A percentile compares a stretch with the other conserved stretches of the same genome.
phyloP scores from a whole-genome alignment of 2,113 vertebrate species.

The Smithornis capensis region DNA sequence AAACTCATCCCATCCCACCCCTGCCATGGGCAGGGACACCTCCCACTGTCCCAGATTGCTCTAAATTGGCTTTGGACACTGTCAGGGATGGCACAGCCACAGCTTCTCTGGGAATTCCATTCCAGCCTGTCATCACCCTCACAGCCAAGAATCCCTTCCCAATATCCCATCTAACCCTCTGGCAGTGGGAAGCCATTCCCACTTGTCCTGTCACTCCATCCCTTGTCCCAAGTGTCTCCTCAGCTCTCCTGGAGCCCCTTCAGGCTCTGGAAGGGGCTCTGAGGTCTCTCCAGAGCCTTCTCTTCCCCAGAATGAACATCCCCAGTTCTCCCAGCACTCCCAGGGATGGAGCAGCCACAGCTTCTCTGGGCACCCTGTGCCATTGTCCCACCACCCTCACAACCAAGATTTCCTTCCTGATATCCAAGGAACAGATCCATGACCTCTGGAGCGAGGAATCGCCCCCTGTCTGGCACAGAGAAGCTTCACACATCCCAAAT shows the following conservation, averaged over 20 bases:
- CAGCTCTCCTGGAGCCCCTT: too few species aligned
- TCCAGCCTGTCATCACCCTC: too few species aligned
- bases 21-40: neutral
- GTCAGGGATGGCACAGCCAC: neutral
- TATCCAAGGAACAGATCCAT: rapidly evolving
- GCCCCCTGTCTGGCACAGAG: rapidly evolving
- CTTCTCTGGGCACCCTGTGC: neutral
- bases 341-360: neutral
- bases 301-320: too few species aligned
- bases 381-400: neutral
- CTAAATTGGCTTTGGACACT: neutral
- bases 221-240: too few species aligned
- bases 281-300: too few species aligned
- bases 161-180: too few species aligned
- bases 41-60: neutral
- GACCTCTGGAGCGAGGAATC: rapidly evolving
- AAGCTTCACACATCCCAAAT: neutral
- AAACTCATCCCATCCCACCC: neutral
- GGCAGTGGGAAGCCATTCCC: too few species aligned
- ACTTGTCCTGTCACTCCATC: too few species aligned
- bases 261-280: too few species aligned
- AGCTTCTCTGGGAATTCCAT: neutral
- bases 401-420: neutral
- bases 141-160: too few species aligned
- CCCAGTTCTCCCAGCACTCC: neutral